phyloP scores from a whole-genome alignment of 2,797 vertebrate species.

The Sebastes matsubarae region DNA sequence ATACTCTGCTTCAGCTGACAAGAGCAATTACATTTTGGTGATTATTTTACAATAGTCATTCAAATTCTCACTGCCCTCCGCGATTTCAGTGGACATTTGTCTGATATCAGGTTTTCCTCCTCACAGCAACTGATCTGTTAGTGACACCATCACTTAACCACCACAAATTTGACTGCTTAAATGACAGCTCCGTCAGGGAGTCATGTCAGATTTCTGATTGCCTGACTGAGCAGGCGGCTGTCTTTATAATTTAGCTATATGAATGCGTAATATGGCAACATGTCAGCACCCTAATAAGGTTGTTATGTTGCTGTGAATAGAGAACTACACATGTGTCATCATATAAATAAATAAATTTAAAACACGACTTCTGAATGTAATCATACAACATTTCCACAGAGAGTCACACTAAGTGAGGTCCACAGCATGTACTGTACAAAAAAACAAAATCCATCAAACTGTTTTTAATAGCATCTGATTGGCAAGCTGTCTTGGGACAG shows the following conservation, averaged over 20 bases:
- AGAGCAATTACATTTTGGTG: constrained; percentile 66
- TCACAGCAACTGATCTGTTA: constrained; percentile 67
- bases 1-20: constrained; percentile 67
- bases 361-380: constrained; percentile 31
- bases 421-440: constrained; percentile 60
- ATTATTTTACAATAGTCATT: constrained; percentile 77
- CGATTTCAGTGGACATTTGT: constrained; percentile 62
- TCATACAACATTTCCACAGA: constrained; percentile 34
- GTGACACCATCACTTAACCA: constrained; percentile 56
- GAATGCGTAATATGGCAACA: background rate
- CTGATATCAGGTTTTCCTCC: constrained; percentile 53
- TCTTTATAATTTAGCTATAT: constrained; percentile 14
- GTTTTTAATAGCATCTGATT: constrained; percentile 82
- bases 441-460: constrained; percentile 67
- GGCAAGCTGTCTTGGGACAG: constrained; percentile 84
- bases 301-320: constrained; percentile 3
- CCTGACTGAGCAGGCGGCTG: constrained; percentile 19
- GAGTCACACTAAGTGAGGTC: constrained; percentile 43
- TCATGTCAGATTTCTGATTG: constrained; percentile 30
- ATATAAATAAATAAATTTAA: constrained; percentile 21
- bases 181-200: constrained; percentile 38
- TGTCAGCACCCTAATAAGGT: constrained; percentile 16
- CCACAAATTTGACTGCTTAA: constrained; percentile 38
- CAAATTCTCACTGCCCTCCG: constrained; percentile 68
- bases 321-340: constrained; percentile 16